Base-by-base conservation (phyloP, 2,888 invertebrate genomes). In the Panzeria rudis region DNA sequence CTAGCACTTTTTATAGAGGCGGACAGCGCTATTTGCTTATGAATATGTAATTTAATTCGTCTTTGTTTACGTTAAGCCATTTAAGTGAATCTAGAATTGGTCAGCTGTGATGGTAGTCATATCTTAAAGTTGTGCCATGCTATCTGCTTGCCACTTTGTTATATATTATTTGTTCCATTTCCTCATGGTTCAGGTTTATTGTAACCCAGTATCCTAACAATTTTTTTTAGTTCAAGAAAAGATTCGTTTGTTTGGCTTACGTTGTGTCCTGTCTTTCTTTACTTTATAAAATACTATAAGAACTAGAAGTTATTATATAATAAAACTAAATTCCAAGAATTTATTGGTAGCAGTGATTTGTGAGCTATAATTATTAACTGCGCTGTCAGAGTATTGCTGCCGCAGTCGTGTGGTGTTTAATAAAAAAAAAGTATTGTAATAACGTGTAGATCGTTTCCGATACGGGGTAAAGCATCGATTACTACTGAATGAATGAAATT, bases 281-380 rank as follows among this genome's bases (percentile, higher is more conserved):
- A 23, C 6, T 15, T 56, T 44, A 23, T 32, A 35, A 44, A 50
- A 56, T 56, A 25, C 41, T 56, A 17, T 17, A n/a, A n/a, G n/a
- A n/a, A n/a, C n/a, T 64, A 64, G 3, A 52, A 56, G 23, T 23
- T 47, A 54, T 78, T 78, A 78, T 78, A 61, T 78, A 78, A 78
- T 38, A 25, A 73, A 59, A 47, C 15, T 15, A 52, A 38, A 41
- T 52, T 29, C n/a, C 17, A 25, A 8, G 9, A 32, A 32, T 56
- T 11, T 32, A 59, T 38, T 17, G 35, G 17, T 35, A 23, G n/a
- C 5, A 25, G 9, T 32, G 29, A 32, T 17, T 41, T 6, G 20
- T 38, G 44, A 20, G 17, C 29, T 20, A 41, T n/a, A 38, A n/a
- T 32, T 25, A 38, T 29, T 20, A 41, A 20, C 32, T 32, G 8